Evolutionary conservation across 2,797 vertebrate species (phyloP), one percentile per base, ranked within the genome.

Genomic region (Enteromius trimaculatus): DNA sequence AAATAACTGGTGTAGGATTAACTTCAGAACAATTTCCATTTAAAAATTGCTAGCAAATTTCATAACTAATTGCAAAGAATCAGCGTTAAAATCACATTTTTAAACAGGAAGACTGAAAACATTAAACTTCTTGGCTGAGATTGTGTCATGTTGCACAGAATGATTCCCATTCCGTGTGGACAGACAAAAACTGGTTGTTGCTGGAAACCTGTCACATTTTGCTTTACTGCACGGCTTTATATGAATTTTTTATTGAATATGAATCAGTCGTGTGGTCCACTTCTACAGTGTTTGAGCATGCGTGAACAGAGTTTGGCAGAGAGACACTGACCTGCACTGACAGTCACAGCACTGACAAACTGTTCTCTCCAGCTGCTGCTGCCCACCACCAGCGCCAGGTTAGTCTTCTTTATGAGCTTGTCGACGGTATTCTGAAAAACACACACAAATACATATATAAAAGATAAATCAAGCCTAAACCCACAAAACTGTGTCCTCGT

Each of bases 291-390:
- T 78, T 17, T 82, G 79, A 81, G 70, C 75, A 60, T 84, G 74
- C 79, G 53, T 85, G 72, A 51, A 66, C 62, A 65, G 44, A 83
- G 76, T 68, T 34, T 51, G 44, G 77, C 49, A 23, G 60, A 39
- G 51, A 62, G 42, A 58, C 42, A 88, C 94, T 94, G 88, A 96
- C 96, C 96, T 91, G 96, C 96, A 6, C 96, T 96, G 91, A 97
- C 96, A 7, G 96, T 97, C 82, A 97, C 95, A 0, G 96, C 96
- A 0, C 94, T 96, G 80, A 96, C 96, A 92, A 97, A 97, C 93
- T 97, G 96, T 90, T 97, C 96, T 70, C 96, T 93, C 96, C 96
- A 97, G 90, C 96, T 96, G 91, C 96, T 96, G 93, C 96, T 97
- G 60, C 96, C 96, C 87, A 97, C 96, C 71, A 96, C 96, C 86